Conservation (phyloP, 37 sponge, comb jelly and placozoan genomes). For the Cladorhizidae sp. region DNA sequence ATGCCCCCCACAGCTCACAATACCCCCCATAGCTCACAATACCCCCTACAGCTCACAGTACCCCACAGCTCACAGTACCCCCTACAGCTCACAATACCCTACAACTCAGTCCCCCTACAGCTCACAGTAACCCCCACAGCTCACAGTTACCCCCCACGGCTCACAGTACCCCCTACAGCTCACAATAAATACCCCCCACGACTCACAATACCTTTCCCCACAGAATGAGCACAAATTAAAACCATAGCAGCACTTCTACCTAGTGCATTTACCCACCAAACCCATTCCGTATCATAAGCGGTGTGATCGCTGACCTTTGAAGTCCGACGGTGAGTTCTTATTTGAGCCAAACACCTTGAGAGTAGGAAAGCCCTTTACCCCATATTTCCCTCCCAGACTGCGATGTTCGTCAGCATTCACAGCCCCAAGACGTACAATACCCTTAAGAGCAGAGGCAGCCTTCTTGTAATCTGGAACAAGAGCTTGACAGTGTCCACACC, state of each 20-base stretch:
- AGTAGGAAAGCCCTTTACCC: constrained; percentile 94
- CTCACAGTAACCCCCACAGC: too few species aligned
- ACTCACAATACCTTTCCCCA: too few species aligned
- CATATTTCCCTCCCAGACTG: constrained; percentile 76
- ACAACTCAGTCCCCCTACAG: too few species aligned
- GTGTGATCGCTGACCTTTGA: constrained; percentile 47
- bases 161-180: too few species aligned
- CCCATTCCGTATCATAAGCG: neutral
- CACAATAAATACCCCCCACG: too few species aligned
- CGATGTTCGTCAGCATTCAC: constrained; percentile 88
- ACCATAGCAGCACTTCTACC: neutral
- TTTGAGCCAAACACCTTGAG: constrained; percentile 97
- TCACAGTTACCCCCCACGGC: neutral
- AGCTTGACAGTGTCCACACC: constrained; percentile 98
- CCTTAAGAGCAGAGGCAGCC: constrained; percentile 92
- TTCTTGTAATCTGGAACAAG: constrained; percentile 97
- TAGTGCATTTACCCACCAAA: neutral
- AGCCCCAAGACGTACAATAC: constrained; percentile 92
- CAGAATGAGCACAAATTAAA: too few species aligned
- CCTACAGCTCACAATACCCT: too few species aligned
- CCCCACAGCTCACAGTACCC: too few species aligned
- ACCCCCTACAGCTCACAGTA: too few species aligned
- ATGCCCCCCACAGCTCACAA: too few species aligned
- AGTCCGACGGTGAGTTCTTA: constrained; percentile 91
- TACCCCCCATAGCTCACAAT: too few species aligned